Evolutionary conservation across 2,888 invertebrate species (phyloP).

Genomic region (Thecocarcelia acutangulata): DNA sequence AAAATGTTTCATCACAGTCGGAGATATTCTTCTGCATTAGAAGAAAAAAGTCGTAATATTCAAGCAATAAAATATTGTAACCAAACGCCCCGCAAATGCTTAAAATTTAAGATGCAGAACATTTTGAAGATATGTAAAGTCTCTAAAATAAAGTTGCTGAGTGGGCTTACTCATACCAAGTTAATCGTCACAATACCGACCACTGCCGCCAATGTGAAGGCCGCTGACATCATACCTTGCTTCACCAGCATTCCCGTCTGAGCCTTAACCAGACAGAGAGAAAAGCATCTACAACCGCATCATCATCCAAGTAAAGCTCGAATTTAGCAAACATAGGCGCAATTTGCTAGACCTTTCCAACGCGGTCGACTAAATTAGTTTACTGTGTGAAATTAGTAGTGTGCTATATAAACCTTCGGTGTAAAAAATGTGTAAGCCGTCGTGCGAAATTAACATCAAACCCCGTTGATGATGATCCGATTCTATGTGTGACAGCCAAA

Average conservation of each 20-base stretch:
- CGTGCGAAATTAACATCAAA: not conserved
- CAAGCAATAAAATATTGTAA: not conserved
- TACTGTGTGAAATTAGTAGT: not conserved
- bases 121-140: not conserved
- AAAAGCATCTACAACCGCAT: not conserved
- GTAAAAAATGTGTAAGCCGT: not conserved
- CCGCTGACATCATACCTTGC: too few species aligned
- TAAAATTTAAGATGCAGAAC: not conserved
- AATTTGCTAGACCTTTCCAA: not conserved
- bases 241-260: not conserved
- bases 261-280: not conserved
- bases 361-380: not conserved
- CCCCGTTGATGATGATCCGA: slow-evolving; percentile 1
- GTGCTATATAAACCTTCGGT: not conserved
- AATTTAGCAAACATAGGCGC: not conserved
- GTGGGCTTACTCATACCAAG: not conserved
- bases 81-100: not conserved
- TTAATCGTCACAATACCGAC: slow-evolving; percentile 3
- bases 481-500: not conserved
- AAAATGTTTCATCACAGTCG: slow-evolving; percentile 1
- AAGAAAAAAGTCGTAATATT: not conserved
- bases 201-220: not conserved
- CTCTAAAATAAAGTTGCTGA: not conserved
- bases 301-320: not conserved
- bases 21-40: not conserved